Percentiles rank a stretch among this genome's conserved stretches.
Conservation (phyloP, 2,797 vertebrate species). For the Melopsittacus undulatus region DNA sequence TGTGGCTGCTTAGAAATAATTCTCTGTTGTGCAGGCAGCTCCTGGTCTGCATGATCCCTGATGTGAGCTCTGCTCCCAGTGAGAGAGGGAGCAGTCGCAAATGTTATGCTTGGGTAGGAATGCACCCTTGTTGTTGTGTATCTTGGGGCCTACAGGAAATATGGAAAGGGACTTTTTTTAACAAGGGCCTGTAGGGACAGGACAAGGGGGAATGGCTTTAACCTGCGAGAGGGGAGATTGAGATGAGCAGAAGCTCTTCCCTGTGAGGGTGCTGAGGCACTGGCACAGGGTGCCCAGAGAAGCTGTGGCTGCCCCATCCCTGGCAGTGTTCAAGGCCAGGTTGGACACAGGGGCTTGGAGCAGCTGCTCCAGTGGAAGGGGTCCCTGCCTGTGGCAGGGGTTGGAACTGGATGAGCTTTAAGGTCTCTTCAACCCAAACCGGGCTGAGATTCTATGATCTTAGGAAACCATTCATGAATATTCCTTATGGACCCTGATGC, state of each 20-base stretch:
- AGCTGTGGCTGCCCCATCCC: too few species aligned
- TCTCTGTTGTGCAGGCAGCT: background rate
- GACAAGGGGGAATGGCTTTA: background rate
- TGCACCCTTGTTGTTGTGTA: background rate
- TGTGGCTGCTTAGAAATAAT: conserved; percentile 4
- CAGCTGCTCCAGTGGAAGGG: background rate
- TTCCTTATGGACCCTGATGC: accelerated
- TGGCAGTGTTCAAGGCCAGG: too few species aligned
- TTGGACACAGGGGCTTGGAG: too few species aligned
- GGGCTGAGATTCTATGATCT: background rate
- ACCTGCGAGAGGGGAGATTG: background rate
- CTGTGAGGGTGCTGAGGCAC: background rate
- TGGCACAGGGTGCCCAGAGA: too few species aligned
- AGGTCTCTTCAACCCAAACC: background rate
- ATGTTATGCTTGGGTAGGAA: background rate
- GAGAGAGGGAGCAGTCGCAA: background rate
- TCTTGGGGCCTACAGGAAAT: background rate
- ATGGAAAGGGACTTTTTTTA: background rate
- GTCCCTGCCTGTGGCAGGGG: background rate
- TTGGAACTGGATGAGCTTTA: background rate
- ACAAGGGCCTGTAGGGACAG: background rate
- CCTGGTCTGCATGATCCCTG: background rate
- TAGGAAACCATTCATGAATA: background rate
- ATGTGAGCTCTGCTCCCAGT: accelerated
- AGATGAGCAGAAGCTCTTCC: background rate